Evolutionary conservation across 2,113 vertebrate genomes (phyloP).

Genomic region (Steatornis caripensis): DNA sequence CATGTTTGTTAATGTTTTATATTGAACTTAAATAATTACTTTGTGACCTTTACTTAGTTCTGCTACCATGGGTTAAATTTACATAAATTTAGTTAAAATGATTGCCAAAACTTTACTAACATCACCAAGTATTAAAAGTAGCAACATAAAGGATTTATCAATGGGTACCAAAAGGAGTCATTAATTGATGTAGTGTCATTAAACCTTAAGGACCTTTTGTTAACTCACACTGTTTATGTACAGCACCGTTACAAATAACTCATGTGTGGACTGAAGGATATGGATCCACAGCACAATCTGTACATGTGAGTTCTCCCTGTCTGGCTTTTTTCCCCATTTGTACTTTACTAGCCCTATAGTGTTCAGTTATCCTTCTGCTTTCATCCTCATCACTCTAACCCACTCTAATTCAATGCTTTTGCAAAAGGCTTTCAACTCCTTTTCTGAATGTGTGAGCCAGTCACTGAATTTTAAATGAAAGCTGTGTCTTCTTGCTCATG

Average conservation of each 20-base stretch:
- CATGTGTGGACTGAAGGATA: background rate
- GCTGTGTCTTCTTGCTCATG: background rate
- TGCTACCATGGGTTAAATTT: background rate
- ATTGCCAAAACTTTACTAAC: background rate
- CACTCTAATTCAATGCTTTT: background rate
- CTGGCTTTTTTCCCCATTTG: background rate
- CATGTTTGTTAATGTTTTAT: background rate
- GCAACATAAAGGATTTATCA: background rate
- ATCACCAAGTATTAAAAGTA: background rate
- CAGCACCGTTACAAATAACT: background rate
- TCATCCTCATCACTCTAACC: background rate
- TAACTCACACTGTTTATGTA: background rate
- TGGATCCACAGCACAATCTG: background rate
- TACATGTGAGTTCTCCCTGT: background rate
- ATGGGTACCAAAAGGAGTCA: background rate
- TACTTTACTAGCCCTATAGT: background rate
- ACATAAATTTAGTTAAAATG: background rate
- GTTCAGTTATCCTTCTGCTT: background rate
- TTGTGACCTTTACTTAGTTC: background rate
- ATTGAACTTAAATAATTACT: background rate
- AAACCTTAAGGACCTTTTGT: background rate
- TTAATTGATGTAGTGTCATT: background rate
- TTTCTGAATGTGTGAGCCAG: background rate
- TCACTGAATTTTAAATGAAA: background rate
- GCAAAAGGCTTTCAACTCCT: background rate